Conservation (phyloP, 2,888 invertebrate species). For the Protodeltote pygarga region DNA sequence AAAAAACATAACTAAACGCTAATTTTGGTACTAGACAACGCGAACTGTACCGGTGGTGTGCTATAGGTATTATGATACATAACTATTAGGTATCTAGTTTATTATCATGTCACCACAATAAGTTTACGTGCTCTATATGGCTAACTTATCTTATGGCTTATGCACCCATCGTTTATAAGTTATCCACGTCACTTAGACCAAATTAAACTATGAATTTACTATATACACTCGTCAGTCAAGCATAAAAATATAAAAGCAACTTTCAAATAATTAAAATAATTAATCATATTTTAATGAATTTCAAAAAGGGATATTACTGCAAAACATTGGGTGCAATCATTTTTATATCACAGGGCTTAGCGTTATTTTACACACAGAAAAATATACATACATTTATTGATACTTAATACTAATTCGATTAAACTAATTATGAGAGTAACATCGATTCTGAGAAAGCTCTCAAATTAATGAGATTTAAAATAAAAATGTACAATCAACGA, state of each 20-base stretch:
- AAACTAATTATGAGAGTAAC: constrained; percentile 49
- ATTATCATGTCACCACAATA: constrained; percentile 56
- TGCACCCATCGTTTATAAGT: constrained; percentile 64
- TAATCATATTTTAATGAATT: constrained; percentile 25
- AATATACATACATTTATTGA: constrained; percentile 59
- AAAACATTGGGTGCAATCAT: constrained; percentile 66
- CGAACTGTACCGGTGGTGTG: constrained; percentile 62
- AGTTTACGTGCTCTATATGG: constrained; percentile 59
- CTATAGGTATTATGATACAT: constrained; percentile 54
- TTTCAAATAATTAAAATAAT: constrained; percentile 17
- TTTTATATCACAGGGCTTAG: constrained; percentile 75
- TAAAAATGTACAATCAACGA: constrained; percentile 29
- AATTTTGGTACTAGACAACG: constrained; percentile 80
- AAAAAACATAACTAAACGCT: constrained; percentile 78
- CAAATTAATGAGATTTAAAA: constrained; percentile 35
- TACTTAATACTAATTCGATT: constrained; percentile 52
- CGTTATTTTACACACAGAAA: constrained; percentile 65
- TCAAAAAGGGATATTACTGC: constrained; percentile 44
- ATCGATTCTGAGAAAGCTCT: constrained; percentile 44
- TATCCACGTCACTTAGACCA: constrained; percentile 47
- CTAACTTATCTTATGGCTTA: constrained; percentile 73
- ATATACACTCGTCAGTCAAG: constrained; percentile 42
- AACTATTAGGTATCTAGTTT: constrained; percentile 45
- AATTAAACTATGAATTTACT: constrained; percentile 34
- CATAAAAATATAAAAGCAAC: constrained; percentile 33